A percentile compares a stretch with the other conserved stretches of the same genome.
Evolutionary conservation across 2,797 vertebrate genomes (phyloP).

Genomic region (Lycodopsis pacificus): DNA sequence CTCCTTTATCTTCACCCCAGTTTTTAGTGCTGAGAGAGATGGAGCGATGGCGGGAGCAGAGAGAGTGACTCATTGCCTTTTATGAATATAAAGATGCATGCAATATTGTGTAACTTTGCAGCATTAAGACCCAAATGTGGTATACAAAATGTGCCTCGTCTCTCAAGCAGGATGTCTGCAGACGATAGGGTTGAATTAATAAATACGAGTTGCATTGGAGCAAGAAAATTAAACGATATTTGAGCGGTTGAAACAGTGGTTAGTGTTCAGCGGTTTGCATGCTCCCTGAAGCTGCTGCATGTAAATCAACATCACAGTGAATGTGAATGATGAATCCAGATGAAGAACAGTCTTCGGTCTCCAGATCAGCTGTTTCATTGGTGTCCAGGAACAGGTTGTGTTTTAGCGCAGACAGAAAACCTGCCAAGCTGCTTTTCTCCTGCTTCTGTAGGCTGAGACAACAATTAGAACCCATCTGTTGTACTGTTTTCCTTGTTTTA

Average conservation of each 20-base stretch:
- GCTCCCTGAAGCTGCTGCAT: constrained; percentile 33
- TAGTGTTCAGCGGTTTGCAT: constrained; percentile 21
- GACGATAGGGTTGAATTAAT: constrained; percentile 1
- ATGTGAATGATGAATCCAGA: constrained; percentile 53
- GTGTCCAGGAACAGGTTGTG: constrained; percentile 61
- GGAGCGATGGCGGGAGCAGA: constrained; percentile 35
- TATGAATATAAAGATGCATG: constrained; percentile 62
- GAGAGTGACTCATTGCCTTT: constrained; percentile 60
- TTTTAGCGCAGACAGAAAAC: constrained; percentile 56
- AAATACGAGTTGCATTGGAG: constrained; percentile 3
- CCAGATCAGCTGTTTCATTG: constrained; percentile 63
- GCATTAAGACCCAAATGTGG: constrained; percentile 16
- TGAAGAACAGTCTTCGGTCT: constrained; percentile 37
- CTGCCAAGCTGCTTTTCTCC: constrained; percentile 68
- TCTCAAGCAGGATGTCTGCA: constrained; percentile 9
- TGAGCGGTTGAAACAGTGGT: neutral
- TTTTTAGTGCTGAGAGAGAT: constrained; percentile 59
- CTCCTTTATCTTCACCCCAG: constrained; percentile 62
- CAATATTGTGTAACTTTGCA: constrained; percentile 9
- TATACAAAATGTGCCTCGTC: neutral
- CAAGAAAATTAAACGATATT: neutral
- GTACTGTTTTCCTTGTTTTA: constrained; percentile 28
- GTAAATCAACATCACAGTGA: constrained; percentile 63
- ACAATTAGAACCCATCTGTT: constrained; percentile 60
- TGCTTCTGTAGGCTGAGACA: constrained; percentile 37